Base-by-base conservation (phyloP, 2,888 invertebrate genomes). In the Nemotelus nigrinus region DNA sequence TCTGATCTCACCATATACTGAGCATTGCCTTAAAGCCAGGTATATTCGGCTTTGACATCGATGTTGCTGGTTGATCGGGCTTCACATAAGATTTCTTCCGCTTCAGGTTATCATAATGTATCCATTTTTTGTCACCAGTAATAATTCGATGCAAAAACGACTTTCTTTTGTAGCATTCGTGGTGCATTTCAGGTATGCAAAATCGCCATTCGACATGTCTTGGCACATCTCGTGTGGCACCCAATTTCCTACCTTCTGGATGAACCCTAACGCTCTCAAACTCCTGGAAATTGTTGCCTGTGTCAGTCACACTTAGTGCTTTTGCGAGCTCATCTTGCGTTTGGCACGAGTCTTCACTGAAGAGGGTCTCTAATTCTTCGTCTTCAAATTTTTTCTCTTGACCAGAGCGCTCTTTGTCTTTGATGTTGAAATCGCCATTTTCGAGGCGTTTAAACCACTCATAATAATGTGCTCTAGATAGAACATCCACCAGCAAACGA, bases 301-400 rank as follows among this genome's bases (percentile, higher is more conserved):
- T 50, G 50, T 50, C 50, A 50, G 50, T 50, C 50, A 50, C 50
- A 8, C 8, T 25, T 25, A 25, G 58, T 58, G 7, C 58, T 58
- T 58, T 58, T 10, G 58, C 58, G 58, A 58, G 58, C 58, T 58
- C 58, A 58, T 58, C 58, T 10, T 58, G 58, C 58, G 58, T n/a
- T 58, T n/a, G 58, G 58, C 58, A 58, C 58, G 58, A 58, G 25
- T 8, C 58, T 58, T 58, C 58, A 58, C 53, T 53, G 53, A 53
- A 25, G 25, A 25, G 25, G 25, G 25, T 25, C 25, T 25, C 25
- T 25, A 25, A 25, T 25, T 25, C 25, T 25, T 25, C 25, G 25
- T 25, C 25, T 25, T 25, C 25, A 25, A 25, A 25, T 25, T 25
- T 25, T 25, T 25, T 25, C 25, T 25, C 25, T 25, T 25, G 25